phyloP scores from a whole-genome alignment of 2,113 vertebrate genomes.

The Pycnonotus jocosus region DNA sequence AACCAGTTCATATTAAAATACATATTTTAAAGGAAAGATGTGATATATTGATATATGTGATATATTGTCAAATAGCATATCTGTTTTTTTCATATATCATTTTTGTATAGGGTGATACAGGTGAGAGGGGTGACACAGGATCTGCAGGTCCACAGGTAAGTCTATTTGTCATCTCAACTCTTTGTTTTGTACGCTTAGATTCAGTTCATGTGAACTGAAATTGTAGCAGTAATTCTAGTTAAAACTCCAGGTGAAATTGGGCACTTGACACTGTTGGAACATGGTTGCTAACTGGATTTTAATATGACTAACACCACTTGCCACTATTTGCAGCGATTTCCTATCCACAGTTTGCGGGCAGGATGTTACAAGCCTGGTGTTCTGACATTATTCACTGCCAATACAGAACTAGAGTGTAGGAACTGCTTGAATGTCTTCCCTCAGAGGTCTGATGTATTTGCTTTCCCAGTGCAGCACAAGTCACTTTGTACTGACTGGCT shows the following conservation, averaged over 20 bases:
- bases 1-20: not conserved
- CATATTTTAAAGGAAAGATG: not conserved
- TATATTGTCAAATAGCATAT: not conserved
- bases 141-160: slow-evolving; percentile 83
- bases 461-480: not conserved
- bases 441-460: not conserved
- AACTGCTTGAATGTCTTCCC: not conserved
- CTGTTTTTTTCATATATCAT: not conserved
- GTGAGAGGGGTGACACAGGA: slow-evolving; percentile 88
- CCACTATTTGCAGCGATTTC: not conserved
- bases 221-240: not conserved
- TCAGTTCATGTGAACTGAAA: not conserved
- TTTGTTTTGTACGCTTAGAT: not conserved
- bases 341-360: not conserved
- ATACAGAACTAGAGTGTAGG: not conserved
- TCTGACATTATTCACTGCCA: not conserved
- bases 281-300: not conserved
- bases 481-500: not conserved
- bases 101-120: slow-evolving; percentile 83
- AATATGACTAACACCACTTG: not conserved
- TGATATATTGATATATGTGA: not conserved
- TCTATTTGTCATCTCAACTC: not conserved
- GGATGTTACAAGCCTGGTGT: not conserved
- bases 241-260: not conserved
- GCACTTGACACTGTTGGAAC: not conserved